Base-by-base conservation (phyloP, 2,113 vertebrate genomes). In the Callipepla californica region DNA sequence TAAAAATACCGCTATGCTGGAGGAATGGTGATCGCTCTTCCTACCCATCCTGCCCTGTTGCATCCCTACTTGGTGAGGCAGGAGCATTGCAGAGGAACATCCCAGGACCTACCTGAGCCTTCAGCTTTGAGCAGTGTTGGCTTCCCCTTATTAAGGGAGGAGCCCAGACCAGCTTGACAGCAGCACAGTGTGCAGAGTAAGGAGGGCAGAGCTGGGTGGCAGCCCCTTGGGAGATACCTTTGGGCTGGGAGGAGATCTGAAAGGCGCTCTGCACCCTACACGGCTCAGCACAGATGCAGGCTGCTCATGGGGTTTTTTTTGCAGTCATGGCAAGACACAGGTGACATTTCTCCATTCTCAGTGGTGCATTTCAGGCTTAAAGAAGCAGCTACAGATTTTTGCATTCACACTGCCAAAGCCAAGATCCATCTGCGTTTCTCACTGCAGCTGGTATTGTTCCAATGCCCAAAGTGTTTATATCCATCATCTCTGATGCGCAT, bases 401-500 rank as follows among this genome's bases (percentile, higher is more conserved):
- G 34, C 73, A 22, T 73, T 83, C 14, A 0, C 38, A 5, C 63
- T 0, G 0, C 47, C 80, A 50, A 83, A 93, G 57, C 82, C 42
- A 14, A 58, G 81, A 53, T 78, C 76, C 89, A 51, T 87, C 82
- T 93, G 96, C 2, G 55, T 74, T 85, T 92, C 5, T 2, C 34
- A 6, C 93, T 62, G 61, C 94, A 92, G 77, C 91, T 81, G 78
- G 22, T 87, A 74, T 72, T 63, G 51, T 85, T 96, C 80, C 73
- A 26, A 1, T 58, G 85, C 85, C 82, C 45, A 44, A 3, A 53
- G 65, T 83, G 82, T 80, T 91, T 28, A 7, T 44, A 8, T 7
- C 2, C 68, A 48, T 70, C 4, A 0, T 36, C 19, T 62, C 47
- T 55, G 65, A 47, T 3, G 17, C 55, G 42, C 1, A 0, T 3